Conservation (phyloP, 2,888 invertebrate species). For the Ectemnius cavifrons region DNA sequence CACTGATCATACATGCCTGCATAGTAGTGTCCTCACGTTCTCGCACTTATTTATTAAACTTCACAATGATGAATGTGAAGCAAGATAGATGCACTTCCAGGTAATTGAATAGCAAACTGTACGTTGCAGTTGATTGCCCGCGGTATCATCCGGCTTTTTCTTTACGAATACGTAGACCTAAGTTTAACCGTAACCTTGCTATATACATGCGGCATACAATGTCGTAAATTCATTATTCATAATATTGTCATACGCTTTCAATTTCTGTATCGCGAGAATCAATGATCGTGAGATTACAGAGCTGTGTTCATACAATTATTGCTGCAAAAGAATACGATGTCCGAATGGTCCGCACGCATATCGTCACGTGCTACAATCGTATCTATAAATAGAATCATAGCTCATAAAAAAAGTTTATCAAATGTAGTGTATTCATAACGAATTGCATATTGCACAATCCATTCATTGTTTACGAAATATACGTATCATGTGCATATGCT, state of each 20-base stretch:
- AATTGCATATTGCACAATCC: conserved; percentile 22
- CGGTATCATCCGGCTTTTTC: no score
- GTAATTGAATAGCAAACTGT: no score
- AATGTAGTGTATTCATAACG: conserved; percentile 9
- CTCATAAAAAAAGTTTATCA: conserved; percentile 32
- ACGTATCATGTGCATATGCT: background rate
- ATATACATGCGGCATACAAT: no score
- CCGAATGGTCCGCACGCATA: background rate
- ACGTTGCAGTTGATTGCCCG: no score
- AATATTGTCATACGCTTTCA: conserved; percentile 7
- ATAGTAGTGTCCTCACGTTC: no score
- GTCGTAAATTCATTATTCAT: conserved; percentile 33
- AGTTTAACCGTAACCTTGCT: no score
- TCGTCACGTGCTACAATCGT: conserved; percentile 21
- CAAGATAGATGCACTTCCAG: no score
- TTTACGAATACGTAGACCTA: no score
- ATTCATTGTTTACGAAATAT: conserved; percentile 32
- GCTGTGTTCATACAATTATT: conserved; percentile 3
- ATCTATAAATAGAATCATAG: conserved; percentile 42
- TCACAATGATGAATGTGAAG: no score
- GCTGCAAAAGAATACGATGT: background rate
- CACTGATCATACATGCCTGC: no score
- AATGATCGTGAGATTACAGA: background rate
- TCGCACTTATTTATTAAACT: no score
- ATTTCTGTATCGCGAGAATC: background rate